Evolutionary conservation across 2,797 vertebrate species (phyloP).

Genomic region (Lutra lutra): DNA sequence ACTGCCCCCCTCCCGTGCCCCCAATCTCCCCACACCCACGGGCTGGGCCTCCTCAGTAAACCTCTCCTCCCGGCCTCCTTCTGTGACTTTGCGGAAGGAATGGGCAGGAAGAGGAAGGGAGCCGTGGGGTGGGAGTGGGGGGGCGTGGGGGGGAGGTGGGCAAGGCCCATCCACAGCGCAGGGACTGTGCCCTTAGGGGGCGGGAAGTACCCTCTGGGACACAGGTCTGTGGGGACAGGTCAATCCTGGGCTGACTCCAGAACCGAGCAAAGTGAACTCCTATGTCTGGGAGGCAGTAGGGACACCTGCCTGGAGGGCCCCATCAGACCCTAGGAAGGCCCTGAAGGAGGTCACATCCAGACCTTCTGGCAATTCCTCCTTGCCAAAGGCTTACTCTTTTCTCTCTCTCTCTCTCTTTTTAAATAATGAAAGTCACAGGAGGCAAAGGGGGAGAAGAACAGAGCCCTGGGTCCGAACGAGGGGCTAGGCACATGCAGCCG

Average conservation of each 20-base stretch:
- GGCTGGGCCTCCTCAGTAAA: not conserved
- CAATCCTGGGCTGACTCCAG: not conserved
- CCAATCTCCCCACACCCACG: not conserved
- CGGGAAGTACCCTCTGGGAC: not conserved
- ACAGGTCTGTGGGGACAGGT: not conserved
- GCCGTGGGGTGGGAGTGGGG: no score
- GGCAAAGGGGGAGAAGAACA: not conserved
- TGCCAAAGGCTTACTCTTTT: not conserved
- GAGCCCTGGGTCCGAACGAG: not conserved
- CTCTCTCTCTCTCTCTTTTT: not conserved
- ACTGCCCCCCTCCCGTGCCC: fast-evolving
- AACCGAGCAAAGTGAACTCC: not conserved
- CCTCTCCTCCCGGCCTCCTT: not conserved
- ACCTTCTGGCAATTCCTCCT: not conserved
- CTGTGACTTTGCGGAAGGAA: not conserved
- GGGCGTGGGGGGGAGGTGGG: not conserved
- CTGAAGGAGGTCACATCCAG: not conserved
- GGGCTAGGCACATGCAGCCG: not conserved
- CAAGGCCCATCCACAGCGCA: not conserved
- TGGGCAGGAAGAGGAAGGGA: not conserved
- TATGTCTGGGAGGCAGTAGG: no score
- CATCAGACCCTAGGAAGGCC: not conserved
- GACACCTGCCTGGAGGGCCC: not conserved
- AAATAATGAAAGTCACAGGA: not conserved
- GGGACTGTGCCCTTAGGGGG: not conserved